A percentile compares a stretch with the other conserved stretches of the same genome.
Evolutionary conservation across 1,140 invertebrate genomes (phyloP).

Genomic region (Orchestia grillus): DNA sequence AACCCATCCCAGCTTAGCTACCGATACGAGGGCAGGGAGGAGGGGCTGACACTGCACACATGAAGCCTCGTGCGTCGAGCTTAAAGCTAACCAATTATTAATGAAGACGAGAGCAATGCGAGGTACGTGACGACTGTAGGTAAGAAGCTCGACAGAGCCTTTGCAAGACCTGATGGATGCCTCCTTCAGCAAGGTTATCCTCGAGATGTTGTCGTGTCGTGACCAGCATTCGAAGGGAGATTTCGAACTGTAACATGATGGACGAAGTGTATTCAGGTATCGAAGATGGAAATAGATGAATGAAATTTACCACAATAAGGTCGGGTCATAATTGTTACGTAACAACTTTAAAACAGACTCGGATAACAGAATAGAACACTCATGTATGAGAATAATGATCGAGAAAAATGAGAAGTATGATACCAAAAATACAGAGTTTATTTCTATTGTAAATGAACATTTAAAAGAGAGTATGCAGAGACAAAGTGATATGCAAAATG

Average conservation of each 20-base stretch:
- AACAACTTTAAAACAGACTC: too few relatives aligned
- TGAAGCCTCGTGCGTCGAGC: not conserved
- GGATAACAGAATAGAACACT: too few relatives aligned
- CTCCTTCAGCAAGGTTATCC: not conserved
- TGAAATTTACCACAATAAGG: not conserved
- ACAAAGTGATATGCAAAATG: too few relatives aligned
- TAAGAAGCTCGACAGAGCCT: not conserved
- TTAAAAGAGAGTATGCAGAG: too few relatives aligned
- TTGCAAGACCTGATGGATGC: not conserved
- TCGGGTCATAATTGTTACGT: too few relatives aligned
- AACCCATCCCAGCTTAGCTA: conserved; percentile 19
- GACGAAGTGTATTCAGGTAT: not conserved
- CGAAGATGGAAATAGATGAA: not conserved
- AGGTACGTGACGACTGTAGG: not conserved
- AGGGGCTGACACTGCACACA: not conserved
- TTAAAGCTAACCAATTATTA: conserved; percentile 42
- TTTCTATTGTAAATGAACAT: too few relatives aligned
- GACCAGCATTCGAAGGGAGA: not conserved
- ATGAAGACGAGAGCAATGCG: not conserved
- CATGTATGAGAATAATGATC: too few relatives aligned
- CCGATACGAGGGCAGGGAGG: not conserved
- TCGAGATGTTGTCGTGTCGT: not conserved
- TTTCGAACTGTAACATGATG: not conserved
- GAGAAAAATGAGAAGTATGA: too few relatives aligned
- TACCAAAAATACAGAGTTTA: too few relatives aligned